Percentiles rank a stretch among this genome's conserved stretches.
Conservation (phyloP, 2,113 vertebrate genomes). For the Melanotaenia duboulayi region DNA sequence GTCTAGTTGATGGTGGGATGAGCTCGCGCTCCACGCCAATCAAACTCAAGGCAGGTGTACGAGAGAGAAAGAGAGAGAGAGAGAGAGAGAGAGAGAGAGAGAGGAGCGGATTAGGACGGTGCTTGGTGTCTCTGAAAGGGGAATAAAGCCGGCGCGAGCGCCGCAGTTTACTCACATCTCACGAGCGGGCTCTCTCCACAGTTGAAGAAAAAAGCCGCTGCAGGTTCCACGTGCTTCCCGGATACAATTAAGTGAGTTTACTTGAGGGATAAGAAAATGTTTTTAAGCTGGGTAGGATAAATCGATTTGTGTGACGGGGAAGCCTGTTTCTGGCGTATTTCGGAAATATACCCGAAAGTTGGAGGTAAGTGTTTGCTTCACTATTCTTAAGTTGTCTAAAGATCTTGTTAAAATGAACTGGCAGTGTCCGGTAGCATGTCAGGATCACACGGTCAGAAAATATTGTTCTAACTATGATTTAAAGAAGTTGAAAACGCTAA, state of each 20-base stretch:
- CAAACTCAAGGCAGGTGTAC: constrained; percentile 63
- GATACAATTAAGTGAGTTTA: constrained; percentile 37
- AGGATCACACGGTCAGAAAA: not conserved
- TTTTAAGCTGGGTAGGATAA: constrained; percentile 14
- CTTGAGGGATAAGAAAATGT: constrained; percentile 33
- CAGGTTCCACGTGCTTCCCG: constrained; percentile 7
- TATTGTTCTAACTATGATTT: too few species aligned
- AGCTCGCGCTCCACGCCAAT: constrained; percentile 78
- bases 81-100: constrained; percentile 20
- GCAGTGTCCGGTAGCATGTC: not conserved
- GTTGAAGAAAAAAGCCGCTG: constrained; percentile 5
- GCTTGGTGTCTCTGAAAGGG: constrained; percentile 70
- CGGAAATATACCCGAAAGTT: constrained; percentile 34
- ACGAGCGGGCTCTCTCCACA: constrained; percentile 42
- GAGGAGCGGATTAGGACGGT: constrained; percentile 56
- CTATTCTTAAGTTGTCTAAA: not conserved
- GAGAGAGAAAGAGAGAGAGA: constrained; percentile 13
- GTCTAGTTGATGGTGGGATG: constrained; percentile 59
- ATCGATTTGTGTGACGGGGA: constrained; percentile 35
- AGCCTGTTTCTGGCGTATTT: constrained; percentile 19
- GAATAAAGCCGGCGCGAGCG: constrained; percentile 74
- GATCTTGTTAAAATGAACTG: not conserved
- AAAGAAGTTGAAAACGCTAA: not conserved
- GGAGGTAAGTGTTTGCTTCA: constrained; percentile 45
- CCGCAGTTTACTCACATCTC: constrained; percentile 75